These are phyloP conservation scores for Pogonomyrmex barbatus DNA, from an alignment of 1,140 invertebrate genomes.

Conservation along the genomic window DNA sequence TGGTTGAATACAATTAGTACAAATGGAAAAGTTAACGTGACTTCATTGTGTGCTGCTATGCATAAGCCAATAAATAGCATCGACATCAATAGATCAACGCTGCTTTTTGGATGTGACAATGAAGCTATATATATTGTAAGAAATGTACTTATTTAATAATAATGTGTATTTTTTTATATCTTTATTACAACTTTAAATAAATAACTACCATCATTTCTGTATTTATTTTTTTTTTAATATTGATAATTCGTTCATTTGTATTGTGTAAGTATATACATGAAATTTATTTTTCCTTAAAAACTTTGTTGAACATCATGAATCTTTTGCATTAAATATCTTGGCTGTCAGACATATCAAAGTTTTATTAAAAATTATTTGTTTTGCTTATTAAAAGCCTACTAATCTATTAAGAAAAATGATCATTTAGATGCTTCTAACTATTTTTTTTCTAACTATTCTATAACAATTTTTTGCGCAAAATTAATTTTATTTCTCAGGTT, in stretches of 20 bases:
- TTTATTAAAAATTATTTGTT: background rate
- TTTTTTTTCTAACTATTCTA: too few species aligned
- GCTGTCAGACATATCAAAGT: background rate
- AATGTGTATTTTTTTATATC: conserved; percentile 58
- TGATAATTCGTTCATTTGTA: background rate
- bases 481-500: background rate
- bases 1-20: conserved; percentile 90
- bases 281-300: background rate
- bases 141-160: conserved; percentile 85
- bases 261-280: background rate
- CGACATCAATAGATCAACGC: conserved; percentile 90
- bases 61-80: conserved; percentile 93
- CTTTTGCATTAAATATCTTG: background rate
- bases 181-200: conserved; percentile 46
- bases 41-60: conserved; percentile 89
- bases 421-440: background rate
- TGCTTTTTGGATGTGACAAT: conserved; percentile 93
- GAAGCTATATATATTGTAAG: conserved; percentile 93
- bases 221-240: background rate
- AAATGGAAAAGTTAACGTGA: conserved; percentile 90
- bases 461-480: background rate
- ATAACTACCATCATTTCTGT: conserved; percentile 1
- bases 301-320: background rate
- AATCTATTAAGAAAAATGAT: background rate
- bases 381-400: background rate